Evolutionary conservation across 2,888 invertebrate genomes (phyloP).

Genomic region (Elgonia sp.): DNA sequence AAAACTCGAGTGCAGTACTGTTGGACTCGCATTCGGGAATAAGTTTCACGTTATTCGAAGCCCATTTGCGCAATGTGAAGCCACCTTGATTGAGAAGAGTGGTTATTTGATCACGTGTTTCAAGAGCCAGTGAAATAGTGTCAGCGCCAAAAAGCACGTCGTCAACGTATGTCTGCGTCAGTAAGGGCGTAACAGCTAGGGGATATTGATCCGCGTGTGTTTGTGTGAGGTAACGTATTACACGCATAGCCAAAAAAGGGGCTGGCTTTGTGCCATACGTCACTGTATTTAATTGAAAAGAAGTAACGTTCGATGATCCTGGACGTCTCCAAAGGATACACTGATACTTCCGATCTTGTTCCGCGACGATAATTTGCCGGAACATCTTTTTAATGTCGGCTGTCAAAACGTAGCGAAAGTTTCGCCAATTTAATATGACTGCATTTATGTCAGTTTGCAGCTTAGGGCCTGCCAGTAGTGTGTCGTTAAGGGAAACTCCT

Average conservation of each 20-base stretch:
- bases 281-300: conserved; percentile 49
- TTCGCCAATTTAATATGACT: conserved; percentile 23
- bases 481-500: background rate
- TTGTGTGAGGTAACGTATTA: conserved; percentile 14
- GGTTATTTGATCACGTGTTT: conserved; percentile 5
- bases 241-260: conserved; percentile 39
- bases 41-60: background rate
- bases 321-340: too few relatives aligned
- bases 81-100: background rate
- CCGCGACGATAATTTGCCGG: too few relatives aligned
- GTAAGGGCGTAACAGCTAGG: conserved; percentile 1
- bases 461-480: background rate
- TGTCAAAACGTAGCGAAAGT: background rate
- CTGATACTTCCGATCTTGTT: too few relatives aligned
- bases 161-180: too few relatives aligned
- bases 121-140: background rate
- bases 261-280: conserved; percentile 50
- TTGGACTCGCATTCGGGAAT: too few relatives aligned
- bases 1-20: too few relatives aligned
- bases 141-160: background rate
- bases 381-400: conserved; percentile 26
- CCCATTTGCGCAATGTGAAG: background rate
- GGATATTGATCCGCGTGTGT: background rate
- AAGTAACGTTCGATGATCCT: background rate
- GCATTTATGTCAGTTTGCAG: conserved; percentile 10